Evolutionary conservation across 2,888 invertebrate genomes (phyloP).

Genomic region (Meganola albula): DNA sequence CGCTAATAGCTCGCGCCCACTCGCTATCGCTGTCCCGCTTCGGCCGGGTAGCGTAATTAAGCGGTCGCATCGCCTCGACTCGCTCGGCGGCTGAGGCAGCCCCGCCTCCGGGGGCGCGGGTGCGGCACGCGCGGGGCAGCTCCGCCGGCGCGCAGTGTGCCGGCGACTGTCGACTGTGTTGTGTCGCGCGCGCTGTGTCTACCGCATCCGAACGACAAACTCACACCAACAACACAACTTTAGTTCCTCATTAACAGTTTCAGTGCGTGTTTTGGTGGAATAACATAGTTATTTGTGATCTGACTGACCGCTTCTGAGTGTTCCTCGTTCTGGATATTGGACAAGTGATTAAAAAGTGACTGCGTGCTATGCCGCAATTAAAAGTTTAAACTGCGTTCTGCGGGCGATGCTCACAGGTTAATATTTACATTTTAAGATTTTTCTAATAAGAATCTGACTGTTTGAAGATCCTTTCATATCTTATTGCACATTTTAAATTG

Average conservation of each 20-base stretch:
- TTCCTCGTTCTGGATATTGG: slow-evolving; percentile 67
- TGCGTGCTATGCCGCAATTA: slow-evolving; percentile 72
- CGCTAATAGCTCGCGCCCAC: slow-evolving; percentile 81
- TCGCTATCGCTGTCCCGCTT: slow-evolving; percentile 73
- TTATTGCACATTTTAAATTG: background rate
- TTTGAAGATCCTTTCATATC: slow-evolving; percentile 5
- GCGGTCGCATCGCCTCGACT: slow-evolving; percentile 73
- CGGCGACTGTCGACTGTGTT: slow-evolving; percentile 70
- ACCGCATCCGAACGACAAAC: slow-evolving; percentile 54
- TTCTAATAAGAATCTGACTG: slow-evolving; percentile 46
- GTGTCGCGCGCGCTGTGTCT: slow-evolving; percentile 60
- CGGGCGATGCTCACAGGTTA: slow-evolving; percentile 77
- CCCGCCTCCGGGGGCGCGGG: slow-evolving; percentile 57
- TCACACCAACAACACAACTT: slow-evolving; percentile 63
- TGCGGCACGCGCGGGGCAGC: slow-evolving; percentile 43
- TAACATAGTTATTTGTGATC: slow-evolving; percentile 60
- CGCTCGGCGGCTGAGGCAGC: slow-evolving; percentile 57
- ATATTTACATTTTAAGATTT: slow-evolving; percentile 53
- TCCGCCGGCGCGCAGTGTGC: slow-evolving; percentile 70
- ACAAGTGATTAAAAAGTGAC: slow-evolving; percentile 72
- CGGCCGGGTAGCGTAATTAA: slow-evolving; percentile 73
- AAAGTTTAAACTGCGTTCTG: slow-evolving; percentile 67
- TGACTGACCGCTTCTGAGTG: slow-evolving; percentile 61
- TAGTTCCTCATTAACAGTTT: slow-evolving; percentile 69
- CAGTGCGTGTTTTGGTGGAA: slow-evolving; percentile 67